These are phyloP conservation scores for Colostygia pectinataria DNA, from an alignment of 2,888 invertebrate genomes.

Conservation along the genomic window DNA sequence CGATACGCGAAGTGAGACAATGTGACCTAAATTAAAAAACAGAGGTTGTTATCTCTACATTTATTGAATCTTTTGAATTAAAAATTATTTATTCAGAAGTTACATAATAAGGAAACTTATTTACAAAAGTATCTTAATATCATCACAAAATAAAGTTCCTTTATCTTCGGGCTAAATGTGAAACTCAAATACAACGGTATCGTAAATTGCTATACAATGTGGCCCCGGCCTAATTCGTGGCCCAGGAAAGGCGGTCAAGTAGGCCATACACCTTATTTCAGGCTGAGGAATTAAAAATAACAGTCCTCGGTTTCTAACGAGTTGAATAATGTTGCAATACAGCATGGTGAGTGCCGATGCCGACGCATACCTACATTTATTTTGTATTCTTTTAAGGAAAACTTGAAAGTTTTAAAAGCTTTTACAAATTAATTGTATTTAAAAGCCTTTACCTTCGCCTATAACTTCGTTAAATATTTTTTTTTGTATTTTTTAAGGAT, in stretches of 20 bases:
- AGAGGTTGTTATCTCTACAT: slow-evolving; percentile 6
- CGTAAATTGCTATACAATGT: slow-evolving; percentile 22
- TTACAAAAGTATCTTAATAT: background rate
- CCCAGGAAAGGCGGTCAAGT: slow-evolving; percentile 31
- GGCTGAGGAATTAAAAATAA: slow-evolving; percentile 18
- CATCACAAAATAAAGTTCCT: background rate
- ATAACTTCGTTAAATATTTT: too few species aligned
- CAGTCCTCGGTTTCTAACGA: slow-evolving; percentile 5
- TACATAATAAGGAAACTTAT: background rate
- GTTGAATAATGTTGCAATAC: too few species aligned
- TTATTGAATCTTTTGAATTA: slow-evolving; percentile 1
- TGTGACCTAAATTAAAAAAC: slow-evolving; percentile 36
- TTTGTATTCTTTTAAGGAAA: too few species aligned
- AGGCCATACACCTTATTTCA: slow-evolving; percentile 23
- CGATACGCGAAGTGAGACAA: slow-evolving; percentile 38
- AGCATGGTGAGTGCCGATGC: too few species aligned
- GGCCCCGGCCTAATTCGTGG: slow-evolving; percentile 29
- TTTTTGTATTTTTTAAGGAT: too few species aligned
- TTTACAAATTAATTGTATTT: too few species aligned
- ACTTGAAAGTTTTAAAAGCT: too few species aligned
- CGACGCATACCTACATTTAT: too few species aligned
- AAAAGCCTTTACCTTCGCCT: too few species aligned
- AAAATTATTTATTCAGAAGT: background rate
- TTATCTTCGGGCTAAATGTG: background rate
- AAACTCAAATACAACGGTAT: slow-evolving; percentile 5